Conservation (phyloP, 2,113 vertebrate species). For the Chaetodon trifascialis region DNA sequence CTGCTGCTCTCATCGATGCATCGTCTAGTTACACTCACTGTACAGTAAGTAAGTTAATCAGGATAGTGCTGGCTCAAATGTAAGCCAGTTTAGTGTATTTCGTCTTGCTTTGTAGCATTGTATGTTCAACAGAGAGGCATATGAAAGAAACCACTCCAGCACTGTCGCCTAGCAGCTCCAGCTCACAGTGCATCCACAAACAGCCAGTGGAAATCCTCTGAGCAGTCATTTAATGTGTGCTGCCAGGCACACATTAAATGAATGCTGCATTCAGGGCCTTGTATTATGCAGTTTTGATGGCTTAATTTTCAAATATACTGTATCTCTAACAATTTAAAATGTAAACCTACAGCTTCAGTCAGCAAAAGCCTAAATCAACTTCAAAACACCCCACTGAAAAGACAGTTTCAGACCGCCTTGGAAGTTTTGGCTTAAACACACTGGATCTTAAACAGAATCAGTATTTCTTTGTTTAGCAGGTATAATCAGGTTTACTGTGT, state of each 20-base stretch:
- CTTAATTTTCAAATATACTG: slow-evolving; percentile 20
- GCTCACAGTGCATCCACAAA: slow-evolving; percentile 22
- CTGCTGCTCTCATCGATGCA: slow-evolving; percentile 6
- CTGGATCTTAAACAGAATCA: too few relatives aligned
- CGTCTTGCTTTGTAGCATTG: slow-evolving; percentile 6
- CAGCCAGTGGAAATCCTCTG: slow-evolving; percentile 28
- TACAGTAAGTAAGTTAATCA: not conserved
- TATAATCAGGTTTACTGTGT: too few relatives aligned
- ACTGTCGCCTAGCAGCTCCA: slow-evolving; percentile 33
- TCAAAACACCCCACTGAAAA: not conserved
- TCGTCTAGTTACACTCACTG: not conserved
- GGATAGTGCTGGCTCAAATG: not conserved
- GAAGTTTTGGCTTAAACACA: too few relatives aligned
- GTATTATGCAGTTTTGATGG: slow-evolving; percentile 1
- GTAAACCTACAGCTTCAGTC: not conserved
- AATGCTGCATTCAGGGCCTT: slow-evolving; percentile 20
- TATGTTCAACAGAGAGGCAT: slow-evolving; percentile 3
- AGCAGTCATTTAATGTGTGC: slow-evolving; percentile 23
- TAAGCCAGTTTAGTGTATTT: slow-evolving; percentile 29
- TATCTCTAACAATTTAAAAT: not conserved
- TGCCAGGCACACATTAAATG: slow-evolving; percentile 41
- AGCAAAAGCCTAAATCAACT: not conserved
- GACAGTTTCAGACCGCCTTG: too few relatives aligned
- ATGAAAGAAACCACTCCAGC: slow-evolving; percentile 6
- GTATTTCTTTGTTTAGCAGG: too few relatives aligned